phyloP scores from a whole-genome alignment of 2,797 vertebrate species.

The Artibeus jamaicensis region DNA sequence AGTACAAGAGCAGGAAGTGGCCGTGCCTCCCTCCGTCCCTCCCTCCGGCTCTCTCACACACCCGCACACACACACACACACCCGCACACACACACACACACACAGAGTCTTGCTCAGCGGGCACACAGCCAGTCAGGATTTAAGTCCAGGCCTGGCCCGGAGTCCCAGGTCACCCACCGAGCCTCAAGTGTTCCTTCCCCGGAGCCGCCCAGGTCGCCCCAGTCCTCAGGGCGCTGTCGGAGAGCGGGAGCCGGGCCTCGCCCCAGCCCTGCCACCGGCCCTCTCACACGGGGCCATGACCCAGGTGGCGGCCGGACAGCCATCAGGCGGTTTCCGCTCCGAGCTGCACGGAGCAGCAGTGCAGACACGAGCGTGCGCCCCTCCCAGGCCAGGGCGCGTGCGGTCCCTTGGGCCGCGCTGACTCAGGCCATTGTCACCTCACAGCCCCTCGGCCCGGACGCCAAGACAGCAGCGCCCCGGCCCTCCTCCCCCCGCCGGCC shows the following conservation, averaged over 20 bases:
- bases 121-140: not conserved
- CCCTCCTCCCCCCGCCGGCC: not conserved
- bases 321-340: not conserved
- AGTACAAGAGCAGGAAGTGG: fast-evolving
- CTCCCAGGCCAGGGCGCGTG: not conserved
- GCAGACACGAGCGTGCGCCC: not conserved
- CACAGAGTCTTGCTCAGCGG: not conserved
- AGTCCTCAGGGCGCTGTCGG: fast-evolving
- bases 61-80: too few relatives aligned
- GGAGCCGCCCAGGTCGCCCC: not conserved
- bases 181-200: too few relatives aligned
- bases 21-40: too few relatives aligned
- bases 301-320: not conserved
- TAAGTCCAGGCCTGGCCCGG: not conserved
- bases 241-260: not conserved
- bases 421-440: not conserved
- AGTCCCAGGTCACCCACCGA: not conserved
- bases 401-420: fast-evolving
- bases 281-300: fast-evolving
- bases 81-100: not conserved
- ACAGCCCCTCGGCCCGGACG: not conserved
- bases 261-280: not conserved
- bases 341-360: not conserved
- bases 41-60: too few relatives aligned
- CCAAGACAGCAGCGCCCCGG: not conserved